Conservation (phyloP, 2,113 vertebrate genomes). For the Sardina pilchardus region DNA sequence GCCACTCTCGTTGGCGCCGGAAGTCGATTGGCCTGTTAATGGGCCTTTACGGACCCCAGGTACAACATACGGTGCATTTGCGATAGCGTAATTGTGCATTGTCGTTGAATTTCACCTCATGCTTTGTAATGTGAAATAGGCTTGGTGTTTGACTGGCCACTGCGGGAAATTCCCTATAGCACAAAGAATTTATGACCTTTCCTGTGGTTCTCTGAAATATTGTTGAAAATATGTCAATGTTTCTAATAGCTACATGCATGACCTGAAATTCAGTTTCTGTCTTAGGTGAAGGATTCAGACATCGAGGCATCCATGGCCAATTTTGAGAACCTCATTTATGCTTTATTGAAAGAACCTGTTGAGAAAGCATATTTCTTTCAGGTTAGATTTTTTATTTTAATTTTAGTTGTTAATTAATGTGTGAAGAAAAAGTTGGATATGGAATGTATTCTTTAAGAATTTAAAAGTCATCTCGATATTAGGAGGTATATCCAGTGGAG, state of each 20-base stretch:
- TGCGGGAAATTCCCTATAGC: too few species aligned
- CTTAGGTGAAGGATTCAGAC: slow-evolving; percentile 37
- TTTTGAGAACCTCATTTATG: slow-evolving; percentile 43
- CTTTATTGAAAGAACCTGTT: slow-evolving; percentile 43
- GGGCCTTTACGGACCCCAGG: too few species aligned
- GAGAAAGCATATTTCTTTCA: slow-evolving; percentile 51
- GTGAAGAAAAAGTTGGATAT: neutral
- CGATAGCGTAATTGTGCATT: too few species aligned
- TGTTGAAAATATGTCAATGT: too few species aligned
- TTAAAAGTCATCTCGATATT: neutral
- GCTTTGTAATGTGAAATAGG: too few species aligned
- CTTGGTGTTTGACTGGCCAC: too few species aligned
- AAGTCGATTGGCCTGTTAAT: too few species aligned
- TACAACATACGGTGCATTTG: too few species aligned
- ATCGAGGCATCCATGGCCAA: slow-evolving; percentile 28
- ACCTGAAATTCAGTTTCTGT: neutral
- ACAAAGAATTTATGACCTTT: too few species aligned
- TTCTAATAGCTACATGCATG: neutral
- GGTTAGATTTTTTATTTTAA: slow-evolving; percentile 6
- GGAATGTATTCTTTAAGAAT: neutral
- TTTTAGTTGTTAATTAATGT: neutral
- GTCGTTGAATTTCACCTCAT: too few species aligned
- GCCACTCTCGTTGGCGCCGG: too few species aligned
- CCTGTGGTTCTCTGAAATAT: too few species aligned
- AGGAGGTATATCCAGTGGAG: slow-evolving; percentile 76